Base-by-base conservation (phyloP, 2,797 vertebrate genomes). In the Salarias fasciatus region DNA sequence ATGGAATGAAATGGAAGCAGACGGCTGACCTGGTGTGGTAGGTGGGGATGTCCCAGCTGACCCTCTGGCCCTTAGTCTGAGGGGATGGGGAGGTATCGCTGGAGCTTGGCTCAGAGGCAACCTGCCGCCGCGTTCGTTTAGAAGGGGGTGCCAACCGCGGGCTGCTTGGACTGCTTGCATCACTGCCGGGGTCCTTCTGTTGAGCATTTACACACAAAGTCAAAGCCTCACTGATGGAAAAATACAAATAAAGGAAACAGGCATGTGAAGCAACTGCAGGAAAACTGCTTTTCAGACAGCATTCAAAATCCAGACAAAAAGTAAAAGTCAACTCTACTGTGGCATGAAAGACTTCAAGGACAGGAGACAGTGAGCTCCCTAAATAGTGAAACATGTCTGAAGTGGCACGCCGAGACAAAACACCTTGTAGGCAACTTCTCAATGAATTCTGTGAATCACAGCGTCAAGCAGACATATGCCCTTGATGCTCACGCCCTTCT, bases 51-150 rank as follows among this genome's bases (percentile, higher is more conserved):
- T 88, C 95, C 97, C 97, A 98, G 91, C 94, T 95, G 86, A 96
- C 95, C 90, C 96, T 92, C 88, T 95, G 96, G 77, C 93, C 92
- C 91, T 95, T 92, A 77, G 90, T 92, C 89, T 95, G 94, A 48
- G 96, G 94, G 77, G 96, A 96, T 12, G 92, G 93, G 5, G 97
- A 97, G 83, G 95, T 98, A 86, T 99, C 97, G 76, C 95, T 98
- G 81, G 95, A 96, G 89, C 96, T 95, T 75, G 95, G 94, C 84
- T 96, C 95, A 10, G 96, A 94, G 73, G 94, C 93, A 5, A 89
- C 89, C 89, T 97, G 95, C 80, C 96, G 93, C 80, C 96, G 94
- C 53, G 93, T 94, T 71, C 96, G 93, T 90, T 99, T 99, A 53
- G 94, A 91, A 2, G 96, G 96, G 41, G 97, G 97, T 73, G 95